Base-by-base conservation (phyloP, 2,888 invertebrate species). In the Sericinus montela region DNA sequence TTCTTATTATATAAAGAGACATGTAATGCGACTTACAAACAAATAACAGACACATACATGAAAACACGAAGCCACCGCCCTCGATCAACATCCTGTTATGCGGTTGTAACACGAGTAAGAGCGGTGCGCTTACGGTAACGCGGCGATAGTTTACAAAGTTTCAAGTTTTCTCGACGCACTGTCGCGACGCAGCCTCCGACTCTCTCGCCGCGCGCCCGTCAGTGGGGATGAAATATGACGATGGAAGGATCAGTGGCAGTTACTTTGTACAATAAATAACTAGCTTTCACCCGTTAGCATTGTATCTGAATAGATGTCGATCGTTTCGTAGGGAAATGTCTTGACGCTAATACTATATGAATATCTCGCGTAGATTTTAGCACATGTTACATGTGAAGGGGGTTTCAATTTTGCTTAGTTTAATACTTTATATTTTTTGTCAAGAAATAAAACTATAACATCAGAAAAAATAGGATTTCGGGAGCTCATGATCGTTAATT, bases 61-160 rank as follows among this genome's bases (percentile, higher is more conserved):
- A 43, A 48, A 48, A 48, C 44, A 35, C 14, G n/a, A 9, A 34
- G 32, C 39, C 9, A 34, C 34, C 43, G 43, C 32, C 38, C 44
- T 19, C 49, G 39, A 39, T 45, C 39, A 30, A 30, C 49, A 49
- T 49, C 49, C 49, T 45, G 49, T 49, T 49, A 35, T 49, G 49
- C 39, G 49, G 49, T 49, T 39, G 49, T 45, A 49, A 49, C 39
- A 7, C 28, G 49, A 39, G 34, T 43, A 30, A 32, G 32, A 36
- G 37, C 48, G 37, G 38, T 39, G 48, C 38, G 43, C 43, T 35
- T 45, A 38, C 38, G 38, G 45, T 45, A 28, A 44, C 49, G 10
- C n/a, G 35, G 43, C 38, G 34, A 49, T 45, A 44, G 49, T 39
- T 48, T 38, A 48, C 13, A n/a, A 13, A 32, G 43, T 48, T 45